Evolutionary conservation across 2,113 vertebrate genomes (phyloP).

Genomic region (Boleophthalmus pectinirostris): DNA sequence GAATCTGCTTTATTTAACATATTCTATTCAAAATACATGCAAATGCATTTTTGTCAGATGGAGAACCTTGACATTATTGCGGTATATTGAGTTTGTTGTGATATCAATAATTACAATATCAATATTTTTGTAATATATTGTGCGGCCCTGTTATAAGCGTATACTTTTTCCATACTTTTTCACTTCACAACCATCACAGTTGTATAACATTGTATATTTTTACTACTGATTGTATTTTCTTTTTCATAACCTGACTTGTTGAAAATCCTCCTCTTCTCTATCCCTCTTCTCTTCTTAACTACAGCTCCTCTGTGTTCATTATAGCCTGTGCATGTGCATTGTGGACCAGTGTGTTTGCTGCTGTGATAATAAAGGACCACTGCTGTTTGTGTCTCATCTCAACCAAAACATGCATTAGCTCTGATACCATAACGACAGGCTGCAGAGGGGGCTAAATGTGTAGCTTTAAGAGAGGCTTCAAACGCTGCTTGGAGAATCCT

Average conservation of each 20-base stretch:
- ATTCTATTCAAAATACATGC: no score
- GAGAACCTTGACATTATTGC: no score
- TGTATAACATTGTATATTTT: no score
- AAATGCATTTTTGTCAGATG: no score
- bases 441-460: slow-evolving; percentile 2
- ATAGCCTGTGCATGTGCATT: slow-evolving; percentile 41
- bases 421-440: slow-evolving; percentile 51
- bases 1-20: no score
- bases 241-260: not conserved
- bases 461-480: slow-evolving; percentile 38
- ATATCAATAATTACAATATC: no score
- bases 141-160: not conserved
- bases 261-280: not conserved
- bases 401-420: slow-evolving; percentile 71
- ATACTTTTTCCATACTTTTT: not conserved
- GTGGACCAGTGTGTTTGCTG: slow-evolving; percentile 40
- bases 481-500: slow-evolving; percentile 16
- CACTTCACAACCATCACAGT: not conserved
- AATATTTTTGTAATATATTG: no score
- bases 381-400: slow-evolving; percentile 26
- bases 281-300: not conserved
- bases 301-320: slow-evolving; percentile 16
- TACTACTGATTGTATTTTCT: not conserved
- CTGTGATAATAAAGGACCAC: slow-evolving; percentile 62
- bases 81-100: no score